Evolutionary conservation across 2,888 invertebrate genomes (phyloP).

Genomic region (Pimpla rufipes): DNA sequence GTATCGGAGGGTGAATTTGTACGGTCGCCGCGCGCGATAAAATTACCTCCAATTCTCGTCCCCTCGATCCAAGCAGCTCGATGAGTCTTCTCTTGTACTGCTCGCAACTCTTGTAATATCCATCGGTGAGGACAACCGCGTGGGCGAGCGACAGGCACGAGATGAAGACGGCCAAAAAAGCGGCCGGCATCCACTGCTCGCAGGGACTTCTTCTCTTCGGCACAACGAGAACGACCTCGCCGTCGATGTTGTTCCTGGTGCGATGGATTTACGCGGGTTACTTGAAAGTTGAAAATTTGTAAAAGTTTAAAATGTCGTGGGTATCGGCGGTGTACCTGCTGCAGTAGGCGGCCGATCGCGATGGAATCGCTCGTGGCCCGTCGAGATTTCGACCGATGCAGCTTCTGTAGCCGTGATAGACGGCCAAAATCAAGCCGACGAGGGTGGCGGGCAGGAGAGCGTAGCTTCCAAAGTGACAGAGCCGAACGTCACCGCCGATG

Average conservation of each 20-base stretch:
- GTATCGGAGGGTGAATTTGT: too few relatives aligned
- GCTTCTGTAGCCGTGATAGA: conserved; percentile 84
- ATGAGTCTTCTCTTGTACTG: conserved; percentile 90
- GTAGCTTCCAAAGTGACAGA: conserved; percentile 83
- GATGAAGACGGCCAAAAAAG: conserved; percentile 88
- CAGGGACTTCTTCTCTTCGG: conserved; percentile 77
- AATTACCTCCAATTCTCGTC: conserved; percentile 78
- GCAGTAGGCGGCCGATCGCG: conserved; percentile 55
- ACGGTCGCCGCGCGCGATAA: too few relatives aligned
- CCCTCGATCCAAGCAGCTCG: conserved; percentile 82
- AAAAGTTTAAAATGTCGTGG: too few relatives aligned
- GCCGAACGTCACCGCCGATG: conserved; percentile 83
- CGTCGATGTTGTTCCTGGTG: conserved; percentile 72
- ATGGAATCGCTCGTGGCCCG: conserved; percentile 69
- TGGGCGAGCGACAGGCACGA: conserved; percentile 89
- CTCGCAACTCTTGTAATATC: conserved; percentile 91
- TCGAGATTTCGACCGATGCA: conserved; percentile 77
- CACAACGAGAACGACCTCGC: conserved; percentile 75
- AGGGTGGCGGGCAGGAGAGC: conserved; percentile 78
- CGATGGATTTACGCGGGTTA: not conserved
- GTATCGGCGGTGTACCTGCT: conserved; percentile 68
- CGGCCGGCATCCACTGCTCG: conserved; percentile 89
- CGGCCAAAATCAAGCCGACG: conserved; percentile 76
- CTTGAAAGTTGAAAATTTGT: too few relatives aligned
- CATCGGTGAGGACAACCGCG: conserved; percentile 90